phyloP scores from a whole-genome alignment of 2,888 invertebrate genomes.

The Nymphalis polychloros region DNA sequence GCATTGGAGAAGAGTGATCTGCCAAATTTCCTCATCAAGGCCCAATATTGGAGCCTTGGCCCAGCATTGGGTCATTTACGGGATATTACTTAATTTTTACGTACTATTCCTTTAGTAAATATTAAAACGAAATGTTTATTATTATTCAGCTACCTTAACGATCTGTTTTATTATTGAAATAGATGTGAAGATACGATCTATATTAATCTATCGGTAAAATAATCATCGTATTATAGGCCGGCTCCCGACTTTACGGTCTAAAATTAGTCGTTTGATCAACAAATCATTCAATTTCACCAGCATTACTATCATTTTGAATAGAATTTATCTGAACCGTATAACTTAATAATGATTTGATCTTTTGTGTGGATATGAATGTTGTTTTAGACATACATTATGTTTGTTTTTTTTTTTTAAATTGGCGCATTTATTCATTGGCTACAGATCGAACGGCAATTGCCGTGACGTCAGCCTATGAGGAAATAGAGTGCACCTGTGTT shows the following conservation, averaged over 20 bases:
- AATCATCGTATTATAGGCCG: constrained; percentile 40
- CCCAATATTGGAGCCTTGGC: too few relatives aligned
- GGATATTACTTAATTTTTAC: too few relatives aligned
- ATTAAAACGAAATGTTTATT: too few relatives aligned
- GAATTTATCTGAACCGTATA: constrained; percentile 39
- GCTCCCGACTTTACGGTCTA: constrained; percentile 59
- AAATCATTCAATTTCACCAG: constrained; percentile 52
- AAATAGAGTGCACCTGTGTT: too few relatives aligned
- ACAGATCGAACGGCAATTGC: neutral
- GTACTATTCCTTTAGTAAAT: neutral
- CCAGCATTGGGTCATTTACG: too few relatives aligned
- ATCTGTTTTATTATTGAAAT: neutral
- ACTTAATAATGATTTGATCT: constrained; percentile 23
- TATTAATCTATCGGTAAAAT: constrained; percentile 31
- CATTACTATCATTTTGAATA: constrained; percentile 46
- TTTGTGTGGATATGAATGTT: constrained; percentile 6
- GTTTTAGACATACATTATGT: neutral
- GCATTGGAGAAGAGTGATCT: too few relatives aligned
- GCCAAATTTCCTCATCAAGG: too few relatives aligned
- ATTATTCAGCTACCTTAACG: too few relatives aligned
- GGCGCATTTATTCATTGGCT: neutral
- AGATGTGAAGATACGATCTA: constrained; percentile 15
- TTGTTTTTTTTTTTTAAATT: too few relatives aligned
- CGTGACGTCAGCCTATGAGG: too few relatives aligned
- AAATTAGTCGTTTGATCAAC: constrained; percentile 65